These are phyloP conservation scores for Temnothorax nylanderi DNA, from an alignment of 1,140 invertebrate genomes.

Conservation along the genomic window DNA sequence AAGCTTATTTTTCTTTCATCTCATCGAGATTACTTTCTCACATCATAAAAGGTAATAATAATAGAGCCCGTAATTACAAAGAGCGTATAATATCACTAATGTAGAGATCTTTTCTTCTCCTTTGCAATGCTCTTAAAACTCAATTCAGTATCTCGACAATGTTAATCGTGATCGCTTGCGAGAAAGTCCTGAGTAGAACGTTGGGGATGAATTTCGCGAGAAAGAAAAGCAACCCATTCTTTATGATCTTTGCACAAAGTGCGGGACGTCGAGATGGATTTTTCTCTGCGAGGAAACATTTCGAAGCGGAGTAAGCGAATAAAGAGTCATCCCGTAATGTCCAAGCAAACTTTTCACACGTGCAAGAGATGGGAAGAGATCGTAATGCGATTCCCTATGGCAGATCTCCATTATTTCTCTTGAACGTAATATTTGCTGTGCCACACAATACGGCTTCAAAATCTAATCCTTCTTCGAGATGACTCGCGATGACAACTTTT, in stretches of 20 bases:
- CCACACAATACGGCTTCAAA: conserved; percentile 52
- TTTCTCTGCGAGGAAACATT: neutral
- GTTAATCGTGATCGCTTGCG: conserved; percentile 25
- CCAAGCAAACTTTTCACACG: conserved; percentile 18
- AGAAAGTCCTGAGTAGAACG: neutral
- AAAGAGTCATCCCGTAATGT: conserved; percentile 19
- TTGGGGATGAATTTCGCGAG: conserved; percentile 3
- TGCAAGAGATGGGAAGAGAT: conserved; percentile 31
- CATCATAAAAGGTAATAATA: neutral
- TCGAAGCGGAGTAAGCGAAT: conserved; percentile 17
- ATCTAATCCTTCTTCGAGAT: neutral
- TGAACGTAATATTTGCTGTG: conserved; percentile 65
- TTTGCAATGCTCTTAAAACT: conserved; percentile 34
- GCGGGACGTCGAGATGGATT: neutral
- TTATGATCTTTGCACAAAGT: conserved; percentile 27
- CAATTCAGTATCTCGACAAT: conserved; percentile 20
- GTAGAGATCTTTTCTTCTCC: neutral
- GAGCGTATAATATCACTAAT: conserved; percentile 21
- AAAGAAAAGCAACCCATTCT: conserved; percentile 6
- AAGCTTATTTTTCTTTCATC: neutral
- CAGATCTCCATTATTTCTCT: conserved; percentile 57
- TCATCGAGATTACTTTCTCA: neutral
- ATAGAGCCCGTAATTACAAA: neutral
- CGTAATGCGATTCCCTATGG: conserved; percentile 47
- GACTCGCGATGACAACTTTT: neutral